A percentile compares a stretch with the other conserved stretches of the same genome.
Conservation (phyloP, 2,797 vertebrate genomes). For the Agapornis canus region DNA sequence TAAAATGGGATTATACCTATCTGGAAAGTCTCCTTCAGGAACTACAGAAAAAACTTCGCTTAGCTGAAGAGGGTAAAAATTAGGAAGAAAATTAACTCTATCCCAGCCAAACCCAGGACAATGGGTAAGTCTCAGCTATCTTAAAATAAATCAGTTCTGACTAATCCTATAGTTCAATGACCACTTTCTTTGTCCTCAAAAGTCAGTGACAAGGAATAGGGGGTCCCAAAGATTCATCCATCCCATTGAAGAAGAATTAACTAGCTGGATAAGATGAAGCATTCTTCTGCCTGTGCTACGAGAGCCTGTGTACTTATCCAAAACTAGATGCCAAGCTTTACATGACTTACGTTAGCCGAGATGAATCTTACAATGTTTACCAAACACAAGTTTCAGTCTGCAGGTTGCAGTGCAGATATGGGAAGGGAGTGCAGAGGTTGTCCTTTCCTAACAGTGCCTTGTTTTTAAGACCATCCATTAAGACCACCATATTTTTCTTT, state of each 20-base stretch:
- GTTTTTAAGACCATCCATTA: neutral
- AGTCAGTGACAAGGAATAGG: neutral
- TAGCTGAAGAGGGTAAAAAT: neutral
- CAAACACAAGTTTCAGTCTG: neutral
- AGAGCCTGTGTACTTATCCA: neutral
- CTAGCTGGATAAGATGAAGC: neutral
- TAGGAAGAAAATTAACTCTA: neutral
- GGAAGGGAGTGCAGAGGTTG: neutral
- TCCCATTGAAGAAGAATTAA: neutral
- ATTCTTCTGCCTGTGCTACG: neutral
- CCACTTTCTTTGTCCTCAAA: neutral
- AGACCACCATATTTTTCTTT: fast-evolving
- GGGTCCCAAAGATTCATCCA: neutral
- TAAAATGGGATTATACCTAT: neutral
- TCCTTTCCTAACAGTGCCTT: no score
- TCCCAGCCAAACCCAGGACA: neutral
- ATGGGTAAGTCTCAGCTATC: neutral
- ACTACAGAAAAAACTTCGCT: neutral
- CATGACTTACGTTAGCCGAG: fast-evolving
- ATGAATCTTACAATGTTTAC: neutral
- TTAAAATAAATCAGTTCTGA: neutral
- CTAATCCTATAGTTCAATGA: fast-evolving
- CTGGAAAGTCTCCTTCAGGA: neutral
- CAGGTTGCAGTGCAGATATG: fast-evolving
- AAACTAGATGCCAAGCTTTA: neutral